phyloP scores from a whole-genome alignment of 2,888 invertebrate genomes.

The Mimachlamys varia region DNA sequence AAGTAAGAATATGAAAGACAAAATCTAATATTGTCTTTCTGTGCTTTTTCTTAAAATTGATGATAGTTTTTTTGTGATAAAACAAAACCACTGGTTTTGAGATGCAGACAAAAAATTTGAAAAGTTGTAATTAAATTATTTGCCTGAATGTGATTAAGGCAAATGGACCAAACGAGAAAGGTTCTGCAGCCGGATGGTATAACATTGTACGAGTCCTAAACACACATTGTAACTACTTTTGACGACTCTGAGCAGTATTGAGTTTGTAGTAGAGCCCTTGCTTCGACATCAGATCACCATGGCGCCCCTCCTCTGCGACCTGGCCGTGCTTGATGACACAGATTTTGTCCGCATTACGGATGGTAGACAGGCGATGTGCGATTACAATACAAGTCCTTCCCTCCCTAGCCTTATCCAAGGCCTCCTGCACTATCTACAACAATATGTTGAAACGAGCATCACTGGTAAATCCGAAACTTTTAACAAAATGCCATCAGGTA shows the following conservation, averaged over 20 bases:
- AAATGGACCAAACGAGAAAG: not conserved
- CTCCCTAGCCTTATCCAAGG: slow-evolving; percentile 90
- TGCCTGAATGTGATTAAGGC: too few species aligned
- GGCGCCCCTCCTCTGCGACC: slow-evolving; percentile 78
- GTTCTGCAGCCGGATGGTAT: not conserved
- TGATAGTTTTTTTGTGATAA: too few species aligned
- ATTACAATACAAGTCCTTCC: slow-evolving; percentile 92
- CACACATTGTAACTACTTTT: slow-evolving; percentile 46
- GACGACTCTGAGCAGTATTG: slow-evolving; percentile 66
- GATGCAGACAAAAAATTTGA: too few species aligned
- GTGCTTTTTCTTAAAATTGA: too few species aligned
- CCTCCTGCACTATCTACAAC: slow-evolving; percentile 91
- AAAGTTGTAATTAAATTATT: too few species aligned
- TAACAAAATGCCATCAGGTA: too few species aligned
- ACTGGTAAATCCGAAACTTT: too few species aligned
- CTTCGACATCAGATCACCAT: slow-evolving; percentile 68
- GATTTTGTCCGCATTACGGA: slow-evolving; percentile 89
- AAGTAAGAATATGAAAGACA: too few species aligned
- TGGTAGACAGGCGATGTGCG: slow-evolving; percentile 92
- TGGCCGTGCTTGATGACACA: slow-evolving; percentile 79
- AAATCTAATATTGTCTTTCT: too few species aligned
- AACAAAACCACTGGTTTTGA: too few species aligned
- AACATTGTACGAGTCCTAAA: not conserved
- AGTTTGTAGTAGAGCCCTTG: slow-evolving; percentile 78
- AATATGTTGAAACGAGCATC: not conserved